Conservation (phyloP, 1,140 invertebrate species). For the Phymorhynchus buccinoides region DNA sequence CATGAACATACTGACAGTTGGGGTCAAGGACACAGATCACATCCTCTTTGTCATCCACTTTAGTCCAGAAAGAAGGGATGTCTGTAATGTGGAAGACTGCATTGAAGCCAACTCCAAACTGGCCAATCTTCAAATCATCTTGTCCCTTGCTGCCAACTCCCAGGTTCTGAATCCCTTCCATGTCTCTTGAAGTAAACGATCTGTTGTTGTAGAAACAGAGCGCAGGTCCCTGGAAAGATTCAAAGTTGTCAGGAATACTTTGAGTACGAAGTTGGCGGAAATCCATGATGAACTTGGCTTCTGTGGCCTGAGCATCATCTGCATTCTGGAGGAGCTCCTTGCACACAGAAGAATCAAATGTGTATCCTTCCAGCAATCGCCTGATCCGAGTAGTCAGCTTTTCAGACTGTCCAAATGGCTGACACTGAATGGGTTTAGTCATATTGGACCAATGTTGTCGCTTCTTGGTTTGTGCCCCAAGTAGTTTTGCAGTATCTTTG, state of each 20-base stretch:
- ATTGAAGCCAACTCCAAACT: constrained; percentile 71
- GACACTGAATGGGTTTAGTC: constrained; percentile 14
- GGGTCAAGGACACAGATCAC: constrained; percentile 69
- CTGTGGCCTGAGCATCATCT: constrained; percentile 69
- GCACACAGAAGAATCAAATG: constrained; percentile 58
- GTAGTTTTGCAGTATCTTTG: constrained; percentile 34
- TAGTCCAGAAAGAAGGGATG: constrained; percentile 66
- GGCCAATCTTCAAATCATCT: constrained; percentile 62
- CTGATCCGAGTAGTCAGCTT: constrained; percentile 61
- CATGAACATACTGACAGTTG: constrained; percentile 60
- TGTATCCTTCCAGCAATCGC: constrained; percentile 64
- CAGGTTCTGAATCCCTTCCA: constrained; percentile 60
- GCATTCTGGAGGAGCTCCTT: constrained; percentile 74
- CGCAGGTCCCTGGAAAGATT: constrained; percentile 66
- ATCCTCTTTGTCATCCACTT: constrained; percentile 52
- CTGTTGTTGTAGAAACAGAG: constrained; percentile 68
- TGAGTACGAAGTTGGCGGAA: constrained; percentile 50
- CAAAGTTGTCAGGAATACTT: constrained; percentile 51
- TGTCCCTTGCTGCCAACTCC: constrained; percentile 64
- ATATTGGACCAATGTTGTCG: constrained; percentile 32
- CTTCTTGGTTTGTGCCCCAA: constrained; percentile 56
- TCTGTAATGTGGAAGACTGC: constrained; percentile 72
- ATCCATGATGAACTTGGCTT: constrained; percentile 67
- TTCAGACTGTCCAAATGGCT: constrained; percentile 67
- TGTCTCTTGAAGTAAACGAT: constrained; percentile 63